Base-by-base conservation (phyloP, 1,140 invertebrate genomes). In the Capitella teleta region DNA sequence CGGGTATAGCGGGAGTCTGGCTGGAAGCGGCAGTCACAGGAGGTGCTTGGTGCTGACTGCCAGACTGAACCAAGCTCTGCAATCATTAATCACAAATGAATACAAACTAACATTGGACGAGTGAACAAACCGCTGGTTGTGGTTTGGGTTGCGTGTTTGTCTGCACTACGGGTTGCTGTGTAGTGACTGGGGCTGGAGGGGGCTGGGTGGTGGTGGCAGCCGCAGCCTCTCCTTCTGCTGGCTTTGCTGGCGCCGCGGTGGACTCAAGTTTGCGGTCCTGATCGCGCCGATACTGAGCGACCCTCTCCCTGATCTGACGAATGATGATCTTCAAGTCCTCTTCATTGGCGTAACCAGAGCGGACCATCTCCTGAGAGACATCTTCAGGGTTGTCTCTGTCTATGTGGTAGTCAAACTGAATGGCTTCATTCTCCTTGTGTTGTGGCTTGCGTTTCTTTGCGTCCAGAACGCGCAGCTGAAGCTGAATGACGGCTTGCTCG, bases 371-470 rank as follows among this genome's bases (percentile, higher is more conserved):
- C 62, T 85, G 82, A 40, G 92, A 90, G 50, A 98, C 87, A 65
- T 92, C 86, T 63, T 98, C 90, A 53, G 89, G 86, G 66, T 91
- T 85, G 70, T 99, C 95, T 47, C 78, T 79, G 56, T 83, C 81
- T 54, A 97, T 84, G 71, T 97, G 88, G 76, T 96, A 98, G 56
- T 95, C 91, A 77, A 98, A 98, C 72, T 98, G 92, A 60, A 99
- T 96, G 6, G 94, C 95, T 75, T 99, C 95, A 74, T 98, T 98
- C 73, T 98, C 93, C 68, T 97, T 96, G 67, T 98, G 92, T 57
- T 88, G 88, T 59, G 87, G 86, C 58, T 83, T 86, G 57, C 92
- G 75, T 70, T 98, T 98, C 70, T 97, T 97, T 23, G 95, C 88
- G 76, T 98, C 94, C 32, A 96, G 80, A 44, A 98, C 90, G 46